Evolutionary conservation across 1,140 invertebrate species (phyloP).

Genomic region (Eriocheir sinensis): DNA sequence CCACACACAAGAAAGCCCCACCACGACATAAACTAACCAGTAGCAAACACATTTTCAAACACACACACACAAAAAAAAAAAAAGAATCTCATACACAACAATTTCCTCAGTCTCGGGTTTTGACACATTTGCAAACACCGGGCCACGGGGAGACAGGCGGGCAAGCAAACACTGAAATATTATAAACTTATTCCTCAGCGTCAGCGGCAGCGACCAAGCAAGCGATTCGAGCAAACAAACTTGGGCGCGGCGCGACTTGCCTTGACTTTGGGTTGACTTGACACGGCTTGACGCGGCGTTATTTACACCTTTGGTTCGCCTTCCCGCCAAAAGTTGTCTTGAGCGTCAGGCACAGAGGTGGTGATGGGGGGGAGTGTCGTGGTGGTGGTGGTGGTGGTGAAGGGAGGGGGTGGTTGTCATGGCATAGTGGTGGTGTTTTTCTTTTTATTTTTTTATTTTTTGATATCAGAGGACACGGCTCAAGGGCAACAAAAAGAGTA

Average conservation of each 20-base stretch:
- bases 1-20: too few relatives aligned
- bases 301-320: neutral
- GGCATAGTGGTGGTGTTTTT: neutral
- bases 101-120: too few relatives aligned
- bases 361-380: neutral
- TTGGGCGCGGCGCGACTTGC: neutral
- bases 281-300: constrained; percentile 6
- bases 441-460: neutral
- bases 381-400: neutral
- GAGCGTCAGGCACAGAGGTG: neutral
- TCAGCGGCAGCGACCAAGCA: neutral
- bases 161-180: neutral
- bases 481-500: too few relatives aligned
- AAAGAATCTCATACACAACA: too few relatives aligned
- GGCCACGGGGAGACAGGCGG: neutral
- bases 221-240: too few relatives aligned
- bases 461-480: too few relatives aligned
- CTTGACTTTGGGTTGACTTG: neutral
- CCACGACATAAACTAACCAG: too few relatives aligned
- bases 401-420: neutral
- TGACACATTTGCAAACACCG: too few relatives aligned
- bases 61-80: too few relatives aligned
- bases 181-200: neutral
- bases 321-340: neutral
- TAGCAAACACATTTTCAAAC: too few relatives aligned